Evolutionary conservation across 2,113 vertebrate species (phyloP).

Genomic region (Mus spicilegus): DNA sequence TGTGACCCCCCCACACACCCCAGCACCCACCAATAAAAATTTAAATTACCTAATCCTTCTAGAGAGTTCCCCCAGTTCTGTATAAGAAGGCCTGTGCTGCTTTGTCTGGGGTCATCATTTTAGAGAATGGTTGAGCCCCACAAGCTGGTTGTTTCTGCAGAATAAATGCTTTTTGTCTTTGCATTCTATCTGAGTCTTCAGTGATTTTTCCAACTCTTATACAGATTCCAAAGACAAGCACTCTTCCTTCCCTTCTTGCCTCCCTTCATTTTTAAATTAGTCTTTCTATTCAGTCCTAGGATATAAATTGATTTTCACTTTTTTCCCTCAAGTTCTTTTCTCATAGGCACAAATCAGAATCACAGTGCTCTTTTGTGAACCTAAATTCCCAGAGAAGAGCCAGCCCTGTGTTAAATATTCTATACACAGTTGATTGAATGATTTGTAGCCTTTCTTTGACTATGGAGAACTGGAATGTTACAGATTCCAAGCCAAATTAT

Average conservation of each 20-base stretch:
- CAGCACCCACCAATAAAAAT: too few species aligned
- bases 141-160: too few species aligned
- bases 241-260: neutral
- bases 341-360: constrained; percentile 31
- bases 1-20: too few species aligned
- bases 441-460: neutral
- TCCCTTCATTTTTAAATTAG: neutral
- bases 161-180: too few species aligned
- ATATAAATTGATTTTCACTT: neutral
- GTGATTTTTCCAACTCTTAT: too few species aligned
- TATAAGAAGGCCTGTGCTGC: too few species aligned
- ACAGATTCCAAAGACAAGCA: neutral
- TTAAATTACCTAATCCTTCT: too few species aligned
- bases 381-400: neutral
- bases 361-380: neutral
- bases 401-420: neutral
- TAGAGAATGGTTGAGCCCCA: too few species aligned
- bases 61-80: too few species aligned
- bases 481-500: neutral
- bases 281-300: neutral
- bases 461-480: neutral
- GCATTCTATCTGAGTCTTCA: too few species aligned
- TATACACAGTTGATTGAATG: neutral
- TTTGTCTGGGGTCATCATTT: too few species aligned
- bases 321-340: neutral